Base-by-base conservation (phyloP, 2,888 invertebrate species). In the Crematogaster levior region DNA sequence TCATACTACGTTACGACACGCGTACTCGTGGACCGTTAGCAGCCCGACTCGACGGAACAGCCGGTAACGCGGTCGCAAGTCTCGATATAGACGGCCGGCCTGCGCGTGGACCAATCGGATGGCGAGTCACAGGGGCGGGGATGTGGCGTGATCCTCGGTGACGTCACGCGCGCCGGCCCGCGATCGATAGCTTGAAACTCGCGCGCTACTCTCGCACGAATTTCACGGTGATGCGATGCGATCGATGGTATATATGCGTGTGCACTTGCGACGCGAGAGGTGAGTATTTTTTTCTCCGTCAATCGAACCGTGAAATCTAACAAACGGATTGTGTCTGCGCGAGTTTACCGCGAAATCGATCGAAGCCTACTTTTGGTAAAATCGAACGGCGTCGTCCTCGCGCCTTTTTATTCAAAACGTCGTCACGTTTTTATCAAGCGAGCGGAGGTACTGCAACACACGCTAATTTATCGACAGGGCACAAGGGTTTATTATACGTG, bases 131-230 rank as follows among this genome's bases (percentile, higher is more conserved):
- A 82, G 89, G 89, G 92, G 93, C 91, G 93, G 94, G 93, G 93
- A 93, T 91, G 93, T 94, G 94, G 94, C 94, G 94, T 94, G 94
- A 94, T 94, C 93, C 92, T 87, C 83, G 90, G 86, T 94, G 93
- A 94, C 94, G 94, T 94, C 94, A 93, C 88, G 37, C 37, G 53
- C n/a, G 27, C 68, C 81, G 70, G 83, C 84, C 84, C 53, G 73
- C 88, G 84, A 90, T 90, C 90, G 90, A 90, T 90, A 89, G 86
- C 84, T 86, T 68, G 61, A 77, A 66, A 73, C 65, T 83, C 58
- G 73, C 85, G 79, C 84, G 79, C 82, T 34, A 84, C 85, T 48
- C 82, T 84, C 73, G 84, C 27, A 46, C 46, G 30, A 75, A 75
- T 70, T 43, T 66, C 61, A 60, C 56, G 21, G 60, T 79, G 79